Conservation (phyloP, 1,140 invertebrate genomes). For the Drosophila gunungcola region DNA sequence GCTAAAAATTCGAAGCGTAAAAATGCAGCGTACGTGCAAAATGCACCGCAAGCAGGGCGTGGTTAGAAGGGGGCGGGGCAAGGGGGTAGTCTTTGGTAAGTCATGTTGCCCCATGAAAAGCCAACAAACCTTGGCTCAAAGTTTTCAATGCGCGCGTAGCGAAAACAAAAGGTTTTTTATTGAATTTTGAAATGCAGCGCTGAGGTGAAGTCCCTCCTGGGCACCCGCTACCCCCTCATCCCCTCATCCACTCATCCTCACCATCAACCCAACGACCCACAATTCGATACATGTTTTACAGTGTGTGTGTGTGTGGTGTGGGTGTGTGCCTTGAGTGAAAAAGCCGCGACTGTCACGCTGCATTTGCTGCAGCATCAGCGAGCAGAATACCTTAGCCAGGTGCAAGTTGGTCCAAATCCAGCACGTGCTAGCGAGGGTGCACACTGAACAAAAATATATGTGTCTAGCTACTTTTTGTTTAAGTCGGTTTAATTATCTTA, state of each 20-base stretch:
- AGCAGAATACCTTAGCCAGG: constrained; percentile 27
- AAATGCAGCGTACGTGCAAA: constrained; percentile 79
- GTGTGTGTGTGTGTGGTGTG: neutral
- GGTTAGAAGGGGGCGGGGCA: no score
- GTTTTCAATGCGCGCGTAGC: constrained; percentile 69
- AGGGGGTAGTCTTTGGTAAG: constrained; percentile 42
- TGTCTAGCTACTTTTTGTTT: no score
- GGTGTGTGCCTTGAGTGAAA: constrained; percentile 50
- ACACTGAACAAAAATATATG: constrained; percentile 1
- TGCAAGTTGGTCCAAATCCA: constrained; percentile 37
- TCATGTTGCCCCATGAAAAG: constrained; percentile 64
- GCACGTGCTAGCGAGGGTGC: constrained; percentile 24
- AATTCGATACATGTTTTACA: constrained; percentile 30
- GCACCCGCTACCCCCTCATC: no score
- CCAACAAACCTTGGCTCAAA: constrained; percentile 73
- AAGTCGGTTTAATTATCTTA: no score
- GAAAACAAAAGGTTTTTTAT: constrained; percentile 82
- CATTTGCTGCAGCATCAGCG: constrained; percentile 50
- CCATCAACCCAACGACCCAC: constrained; percentile 30
- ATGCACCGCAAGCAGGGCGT: constrained; percentile 68
- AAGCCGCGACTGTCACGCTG: constrained; percentile 77
- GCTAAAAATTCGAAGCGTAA: constrained; percentile 64
- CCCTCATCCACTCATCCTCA: neutral
- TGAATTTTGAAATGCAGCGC: constrained; percentile 74
- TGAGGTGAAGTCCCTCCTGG: constrained; percentile 27